These are phyloP conservation scores for Anoplopoma fimbria DNA, from an alignment of 2,113 vertebrate genomes.

Conservation along the genomic window DNA sequence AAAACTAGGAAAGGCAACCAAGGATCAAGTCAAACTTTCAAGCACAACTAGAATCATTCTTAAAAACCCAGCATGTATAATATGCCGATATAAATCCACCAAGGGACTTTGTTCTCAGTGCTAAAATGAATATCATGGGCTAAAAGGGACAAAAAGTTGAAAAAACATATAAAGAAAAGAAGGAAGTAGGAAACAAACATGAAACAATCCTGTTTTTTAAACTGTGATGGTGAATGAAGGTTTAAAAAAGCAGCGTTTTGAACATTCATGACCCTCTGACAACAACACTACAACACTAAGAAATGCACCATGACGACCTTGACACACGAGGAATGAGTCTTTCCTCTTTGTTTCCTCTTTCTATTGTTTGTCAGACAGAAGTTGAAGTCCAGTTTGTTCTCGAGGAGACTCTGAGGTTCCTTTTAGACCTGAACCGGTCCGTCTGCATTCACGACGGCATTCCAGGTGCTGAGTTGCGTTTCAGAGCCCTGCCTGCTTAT, in stretches of 20 bases:
- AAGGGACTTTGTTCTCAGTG: background rate
- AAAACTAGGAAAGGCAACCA: no score
- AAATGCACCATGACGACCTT: no score
- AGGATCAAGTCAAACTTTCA: no score
- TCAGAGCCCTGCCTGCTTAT: slow-evolving; percentile 12
- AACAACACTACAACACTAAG: background rate
- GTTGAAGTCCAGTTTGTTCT: background rate
- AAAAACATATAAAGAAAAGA: background rate
- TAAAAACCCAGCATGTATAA: no score
- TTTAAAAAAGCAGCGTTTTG: background rate
- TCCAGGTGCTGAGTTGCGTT: slow-evolving; percentile 13
- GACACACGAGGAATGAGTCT: background rate
- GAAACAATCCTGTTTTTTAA: background rate
- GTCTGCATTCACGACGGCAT: slow-evolving; percentile 68
- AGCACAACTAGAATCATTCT: no score
- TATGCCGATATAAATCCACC: background rate
- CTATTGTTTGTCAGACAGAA: slow-evolving; percentile 12
- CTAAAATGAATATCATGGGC: background rate
- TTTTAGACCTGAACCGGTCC: slow-evolving; percentile 61
- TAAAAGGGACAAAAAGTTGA: no score
- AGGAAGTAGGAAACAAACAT: background rate
- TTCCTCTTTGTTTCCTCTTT: background rate
- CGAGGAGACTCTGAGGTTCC: background rate
- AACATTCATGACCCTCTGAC: no score
- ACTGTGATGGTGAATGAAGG: background rate